These are phyloP conservation scores for Sinohyriopsis cumingii DNA, from an alignment of 2,888 invertebrate genomes.

Conservation along the genomic window DNA sequence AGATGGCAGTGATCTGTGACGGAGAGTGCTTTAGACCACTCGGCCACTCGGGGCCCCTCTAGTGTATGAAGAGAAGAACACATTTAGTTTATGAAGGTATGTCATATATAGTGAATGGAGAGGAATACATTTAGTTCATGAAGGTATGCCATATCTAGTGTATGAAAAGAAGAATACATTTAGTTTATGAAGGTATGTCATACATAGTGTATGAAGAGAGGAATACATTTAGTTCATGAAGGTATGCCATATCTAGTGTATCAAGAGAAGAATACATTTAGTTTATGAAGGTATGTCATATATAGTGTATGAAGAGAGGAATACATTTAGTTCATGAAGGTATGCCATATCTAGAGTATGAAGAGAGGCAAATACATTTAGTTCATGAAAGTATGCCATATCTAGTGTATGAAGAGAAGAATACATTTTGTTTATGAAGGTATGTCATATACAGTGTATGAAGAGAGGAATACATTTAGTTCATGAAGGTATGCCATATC, in stretches of 20 bases:
- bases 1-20: too few species aligned
- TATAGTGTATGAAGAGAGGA: background rate
- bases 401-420: background rate
- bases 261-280: too few species aligned
- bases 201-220: background rate
- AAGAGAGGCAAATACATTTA: too few species aligned
- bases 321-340: too few species aligned
- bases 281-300: background rate
- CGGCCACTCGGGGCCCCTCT: too few species aligned
- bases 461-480: too few species aligned
- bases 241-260: constrained; percentile 8
- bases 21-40: too few species aligned
- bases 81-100: too few species aligned
- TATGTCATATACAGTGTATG: constrained; percentile 6
- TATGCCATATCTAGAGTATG: constrained; percentile 7
- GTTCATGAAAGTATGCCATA: constrained; percentile 1
- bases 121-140: too few species aligned
- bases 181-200: background rate
- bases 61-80: background rate
- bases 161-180: too few species aligned
- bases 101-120: constrained; percentile 3
- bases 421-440: too few species aligned
- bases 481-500: constrained; percentile 3
- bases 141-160: constrained; percentile 8
- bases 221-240: too few species aligned